Evolutionary conservation across 2,888 invertebrate genomes (phyloP), one percentile per base, ranked within the genome.

Genomic region (Orgyia antiqua): DNA sequence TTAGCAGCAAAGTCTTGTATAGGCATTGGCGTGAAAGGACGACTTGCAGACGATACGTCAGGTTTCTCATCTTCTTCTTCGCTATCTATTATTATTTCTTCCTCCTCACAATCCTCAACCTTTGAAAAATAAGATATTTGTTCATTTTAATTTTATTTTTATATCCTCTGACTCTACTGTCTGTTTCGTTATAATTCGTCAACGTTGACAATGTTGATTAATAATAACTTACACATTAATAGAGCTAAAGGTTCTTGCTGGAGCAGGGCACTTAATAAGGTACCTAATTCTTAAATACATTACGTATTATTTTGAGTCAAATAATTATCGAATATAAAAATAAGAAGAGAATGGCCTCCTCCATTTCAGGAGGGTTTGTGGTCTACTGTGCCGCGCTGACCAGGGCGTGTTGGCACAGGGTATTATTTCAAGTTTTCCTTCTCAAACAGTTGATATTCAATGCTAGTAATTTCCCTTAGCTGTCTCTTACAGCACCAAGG

Each of bases 21-120:
- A 3, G 84, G 86, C 10, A 71, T 82, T 1, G 86, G 86, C 1
- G 86, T 86, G 29, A 76, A 42, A 1, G 80, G 70, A 10, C 84
- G 69, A 26, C 64, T 32, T 10, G 29, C 23, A 12, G 23, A 31
- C 10, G 36, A 28, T 3, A 31, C 59, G 1, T 58, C 61, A n/a
- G 47, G 66, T 10, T 54, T 53, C 4, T 64, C 71, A 0, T 69
- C 74, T 0, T 58, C 66, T 0, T 51, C 71, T 18, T 77, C 79
- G 1, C 76, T 77, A 2, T 82, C 82, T 32, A 74, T 78, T 13
- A 77, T 80, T 35, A 82, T 64, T 32, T 79, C 52, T 31, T 45
- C 40, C 26, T 51, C 51, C 32, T 87, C 87, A 33, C 87, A 87
- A 47, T 87, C 87, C 50, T 87, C 87, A 39, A 87, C 72, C 87